Evolutionary conservation across 2,888 invertebrate genomes (phyloP).

Genomic region (Hypsopygia costalis): DNA sequence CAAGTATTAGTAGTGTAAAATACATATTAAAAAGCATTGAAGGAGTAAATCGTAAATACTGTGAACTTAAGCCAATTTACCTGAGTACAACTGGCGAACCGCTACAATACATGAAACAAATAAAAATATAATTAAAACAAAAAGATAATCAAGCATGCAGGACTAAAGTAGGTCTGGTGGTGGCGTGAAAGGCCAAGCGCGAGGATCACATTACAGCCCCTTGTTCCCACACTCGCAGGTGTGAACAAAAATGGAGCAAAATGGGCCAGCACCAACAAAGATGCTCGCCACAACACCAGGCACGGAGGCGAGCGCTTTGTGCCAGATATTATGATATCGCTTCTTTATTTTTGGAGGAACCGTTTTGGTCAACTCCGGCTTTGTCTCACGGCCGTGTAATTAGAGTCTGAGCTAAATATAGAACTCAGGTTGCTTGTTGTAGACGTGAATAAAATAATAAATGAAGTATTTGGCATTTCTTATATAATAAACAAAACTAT

Average conservation of each 20-base stretch:
- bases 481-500: no score
- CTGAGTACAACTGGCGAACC: conserved; percentile 75
- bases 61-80: conserved; percentile 38
- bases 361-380: conserved; percentile 15
- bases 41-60: neutral
- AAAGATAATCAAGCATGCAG: conserved; percentile 21
- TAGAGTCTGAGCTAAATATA: neutral
- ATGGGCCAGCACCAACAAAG: conserved; percentile 25
- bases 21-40: no score
- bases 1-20: no score
- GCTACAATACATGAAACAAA: conserved; percentile 79
- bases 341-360: conserved; percentile 20
- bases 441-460: no score
- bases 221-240: conserved; percentile 57
- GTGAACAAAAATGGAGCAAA: conserved; percentile 68
- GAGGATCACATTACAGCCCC: conserved; percentile 54
- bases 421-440: neutral
- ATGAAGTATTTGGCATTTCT: no score
- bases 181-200: conserved; percentile 11
- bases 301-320: conserved; percentile 21
- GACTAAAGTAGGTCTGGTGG: neutral
- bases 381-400: conserved; percentile 7
- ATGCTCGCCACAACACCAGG: conserved; percentile 19
- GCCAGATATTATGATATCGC: conserved; percentile 50
- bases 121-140: conserved; percentile 44